These are phyloP conservation scores for Menidia menidia DNA, from an alignment of 2,797 vertebrate genomes.

Conservation along the genomic window DNA sequence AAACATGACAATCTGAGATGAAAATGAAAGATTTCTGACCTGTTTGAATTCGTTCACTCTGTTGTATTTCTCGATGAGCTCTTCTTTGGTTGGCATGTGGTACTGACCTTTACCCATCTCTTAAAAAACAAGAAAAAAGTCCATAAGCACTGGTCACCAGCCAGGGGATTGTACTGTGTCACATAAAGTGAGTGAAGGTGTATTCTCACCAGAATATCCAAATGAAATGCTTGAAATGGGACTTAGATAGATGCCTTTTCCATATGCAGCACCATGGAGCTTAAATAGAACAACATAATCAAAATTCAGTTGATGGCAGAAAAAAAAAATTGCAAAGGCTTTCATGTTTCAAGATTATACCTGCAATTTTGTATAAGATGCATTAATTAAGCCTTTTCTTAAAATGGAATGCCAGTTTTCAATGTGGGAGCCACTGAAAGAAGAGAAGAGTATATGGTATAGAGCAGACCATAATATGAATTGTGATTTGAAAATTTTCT, in stretches of 20 bases:
- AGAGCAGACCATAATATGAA: background rate
- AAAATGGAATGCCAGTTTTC: constrained; percentile 99
- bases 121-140: constrained; percentile 49
- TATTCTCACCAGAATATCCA: constrained; percentile 94
- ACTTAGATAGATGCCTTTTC: constrained; percentile 98
- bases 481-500: background rate
- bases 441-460: background rate
- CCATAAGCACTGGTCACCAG: background rate
- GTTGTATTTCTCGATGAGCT: constrained; percentile 91
- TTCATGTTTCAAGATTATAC: constrained; percentile 71
- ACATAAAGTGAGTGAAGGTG: background rate
- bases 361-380: constrained; percentile 97
- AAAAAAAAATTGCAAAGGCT: too few relatives aligned
- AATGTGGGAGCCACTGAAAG: constrained; percentile 85
- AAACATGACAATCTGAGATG: too few relatives aligned
- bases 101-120: constrained; percentile 98
- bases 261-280: constrained; percentile 98
- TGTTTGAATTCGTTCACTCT: constrained; percentile 90
- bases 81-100: constrained; percentile 91
- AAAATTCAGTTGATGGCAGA: constrained; percentile 36
- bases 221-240: constrained; percentile 98
- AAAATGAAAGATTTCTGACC: constrained; percentile 74
- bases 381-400: constrained; percentile 94
- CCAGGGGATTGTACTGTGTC: background rate
- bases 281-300: constrained; percentile 63